These are phyloP conservation scores for Cephus runcator DNA, from an alignment of 2,888 invertebrate species.

Conservation along the genomic window DNA sequence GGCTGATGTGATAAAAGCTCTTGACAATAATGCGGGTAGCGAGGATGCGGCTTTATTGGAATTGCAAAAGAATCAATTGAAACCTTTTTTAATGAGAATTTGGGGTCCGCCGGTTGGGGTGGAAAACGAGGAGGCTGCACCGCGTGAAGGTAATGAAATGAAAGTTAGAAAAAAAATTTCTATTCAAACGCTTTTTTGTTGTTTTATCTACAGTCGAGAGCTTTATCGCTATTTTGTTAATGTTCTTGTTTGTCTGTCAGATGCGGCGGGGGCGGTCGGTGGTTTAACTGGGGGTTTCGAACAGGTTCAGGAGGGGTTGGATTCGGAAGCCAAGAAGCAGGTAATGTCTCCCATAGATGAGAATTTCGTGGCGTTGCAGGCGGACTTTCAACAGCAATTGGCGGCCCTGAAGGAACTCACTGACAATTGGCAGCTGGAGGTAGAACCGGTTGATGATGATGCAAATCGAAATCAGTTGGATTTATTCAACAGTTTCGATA, in stretches of 20 bases:
- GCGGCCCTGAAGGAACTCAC: constrained; percentile 50
- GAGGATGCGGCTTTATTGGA: constrained; percentile 77
- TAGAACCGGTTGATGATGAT: constrained; percentile 33
- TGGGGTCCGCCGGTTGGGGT: constrained; percentile 80
- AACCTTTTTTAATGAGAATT: constrained; percentile 83
- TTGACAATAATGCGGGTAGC: constrained; percentile 76
- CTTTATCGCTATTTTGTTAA: neutral
- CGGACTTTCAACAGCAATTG: constrained; percentile 56
- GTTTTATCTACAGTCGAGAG: neutral
- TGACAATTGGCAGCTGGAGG: constrained; percentile 50
- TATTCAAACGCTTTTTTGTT: neutral
- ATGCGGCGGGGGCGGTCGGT: constrained; percentile 49
- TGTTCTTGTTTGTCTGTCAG: constrained; percentile 24
- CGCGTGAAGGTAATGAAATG: constrained; percentile 49
- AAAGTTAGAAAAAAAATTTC: neutral
- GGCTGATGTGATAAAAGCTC: constrained; percentile 78
- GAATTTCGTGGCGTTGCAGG: constrained; percentile 58
- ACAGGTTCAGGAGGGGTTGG: constrained; percentile 44
- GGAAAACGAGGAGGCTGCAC: constrained; percentile 74
- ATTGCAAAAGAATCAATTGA: constrained; percentile 78
- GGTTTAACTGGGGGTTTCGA: constrained; percentile 43
- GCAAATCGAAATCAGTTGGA: constrained; percentile 45
- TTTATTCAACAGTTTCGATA: constrained; percentile 43
- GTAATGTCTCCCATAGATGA: constrained; percentile 58
- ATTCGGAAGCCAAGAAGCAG: constrained; percentile 60